Evolutionary conservation across 2,888 invertebrate species (phyloP).

Genomic region (Nomada ruficornis): DNA sequence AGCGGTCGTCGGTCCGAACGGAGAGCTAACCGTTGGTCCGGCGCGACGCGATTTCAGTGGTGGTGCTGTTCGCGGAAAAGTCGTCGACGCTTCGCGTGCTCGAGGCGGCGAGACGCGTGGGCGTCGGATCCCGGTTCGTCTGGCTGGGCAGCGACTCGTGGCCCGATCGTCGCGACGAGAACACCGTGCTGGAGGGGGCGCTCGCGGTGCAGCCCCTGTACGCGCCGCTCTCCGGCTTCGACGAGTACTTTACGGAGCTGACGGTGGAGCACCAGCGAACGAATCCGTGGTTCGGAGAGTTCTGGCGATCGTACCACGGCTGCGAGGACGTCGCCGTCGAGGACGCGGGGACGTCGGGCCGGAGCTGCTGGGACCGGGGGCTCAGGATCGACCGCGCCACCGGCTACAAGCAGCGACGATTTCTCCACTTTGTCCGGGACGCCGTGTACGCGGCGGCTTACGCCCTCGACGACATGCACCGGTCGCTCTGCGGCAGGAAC

Average conservation of each 20-base stretch:
- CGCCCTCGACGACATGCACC: constrained; percentile 85
- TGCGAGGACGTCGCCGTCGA: constrained; percentile 51
- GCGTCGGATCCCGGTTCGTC: constrained; percentile 81
- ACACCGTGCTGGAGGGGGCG: constrained; percentile 84
- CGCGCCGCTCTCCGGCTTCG: constrained; percentile 84
- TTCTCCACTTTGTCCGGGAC: constrained; percentile 86
- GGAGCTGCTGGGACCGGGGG: constrained; percentile 52
- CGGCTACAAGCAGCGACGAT: constrained; percentile 83
- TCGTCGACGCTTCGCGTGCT: constrained; percentile 84
- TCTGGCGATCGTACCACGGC: constrained; percentile 84
- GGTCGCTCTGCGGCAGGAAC: constrained; percentile 79
- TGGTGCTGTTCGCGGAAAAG: constrained; percentile 85
- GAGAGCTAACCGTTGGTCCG: background rate
- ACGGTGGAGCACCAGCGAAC: constrained; percentile 77
- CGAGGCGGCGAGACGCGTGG: constrained; percentile 82
- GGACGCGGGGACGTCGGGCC: too few relatives aligned
- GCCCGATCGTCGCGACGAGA: constrained; percentile 79
- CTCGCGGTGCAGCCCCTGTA: constrained; percentile 86
- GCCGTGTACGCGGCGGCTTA: constrained; percentile 86
- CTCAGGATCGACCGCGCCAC: constrained; percentile 65
- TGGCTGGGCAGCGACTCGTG: constrained; percentile 87
- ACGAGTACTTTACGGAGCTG: constrained; percentile 84
- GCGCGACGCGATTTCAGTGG: constrained; percentile 78
- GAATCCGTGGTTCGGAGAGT: constrained; percentile 86
- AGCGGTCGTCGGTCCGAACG: constrained; percentile 6